Conservation (phyloP, 64 coral and sea anemone species). For the Trachythela sp. region DNA sequence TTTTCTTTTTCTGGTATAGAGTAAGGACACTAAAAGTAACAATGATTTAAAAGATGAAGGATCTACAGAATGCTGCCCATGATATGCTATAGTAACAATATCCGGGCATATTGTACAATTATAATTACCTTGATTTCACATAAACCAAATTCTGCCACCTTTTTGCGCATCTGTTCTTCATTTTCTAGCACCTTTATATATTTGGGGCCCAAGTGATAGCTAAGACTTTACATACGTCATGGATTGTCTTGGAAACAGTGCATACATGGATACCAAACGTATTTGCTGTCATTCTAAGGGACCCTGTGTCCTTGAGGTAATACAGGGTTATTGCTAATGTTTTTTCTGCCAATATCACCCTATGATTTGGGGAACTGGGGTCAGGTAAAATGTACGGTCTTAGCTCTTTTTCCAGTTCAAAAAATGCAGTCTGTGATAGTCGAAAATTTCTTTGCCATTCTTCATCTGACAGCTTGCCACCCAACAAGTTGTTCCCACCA, state of each 20-base stretch:
- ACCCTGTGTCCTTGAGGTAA: neutral
- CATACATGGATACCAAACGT: slow-evolving; percentile 15
- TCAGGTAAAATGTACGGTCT: neutral
- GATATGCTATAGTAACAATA: neutral
- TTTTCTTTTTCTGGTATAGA: neutral
- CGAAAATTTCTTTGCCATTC: neutral
- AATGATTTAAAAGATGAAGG: neutral
- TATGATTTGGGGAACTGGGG: neutral
- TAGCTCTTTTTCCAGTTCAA: neutral
- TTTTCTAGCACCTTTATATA: neutral
- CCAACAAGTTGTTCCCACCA: neutral
- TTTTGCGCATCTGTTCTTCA: slow-evolving; percentile 5
- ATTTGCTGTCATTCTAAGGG: slow-evolving; percentile 39
- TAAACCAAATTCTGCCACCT: too few species aligned
- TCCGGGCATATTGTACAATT: neutral
- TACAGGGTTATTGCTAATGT: slow-evolving; percentile 30
- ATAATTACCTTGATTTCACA: neutral
- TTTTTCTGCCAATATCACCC: slow-evolving; percentile 19
- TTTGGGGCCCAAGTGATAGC: slow-evolving; percentile 15
- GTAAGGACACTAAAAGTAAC: neutral
- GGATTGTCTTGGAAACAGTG: neutral
- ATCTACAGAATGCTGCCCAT: too few species aligned
- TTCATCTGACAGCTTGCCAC: neutral
- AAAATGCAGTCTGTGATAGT: neutral
- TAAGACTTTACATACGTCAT: slow-evolving; percentile 17